Evolutionary conservation across 2,888 invertebrate species (phyloP), one percentile per base, ranked within the genome.

Genomic region (Eudemis profundana): DNA sequence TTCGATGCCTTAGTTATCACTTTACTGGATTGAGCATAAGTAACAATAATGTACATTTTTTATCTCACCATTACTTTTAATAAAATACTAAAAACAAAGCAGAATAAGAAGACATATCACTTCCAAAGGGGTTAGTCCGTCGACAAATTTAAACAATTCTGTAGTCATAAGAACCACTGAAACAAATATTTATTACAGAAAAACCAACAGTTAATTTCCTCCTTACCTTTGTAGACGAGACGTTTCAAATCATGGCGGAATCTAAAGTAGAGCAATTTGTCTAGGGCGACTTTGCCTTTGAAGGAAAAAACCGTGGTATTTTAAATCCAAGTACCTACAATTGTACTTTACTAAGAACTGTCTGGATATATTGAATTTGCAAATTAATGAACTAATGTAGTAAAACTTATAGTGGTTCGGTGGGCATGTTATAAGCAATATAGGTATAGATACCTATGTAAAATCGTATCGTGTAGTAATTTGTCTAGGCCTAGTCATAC

Each of bases 161-260:
- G 77, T 79, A 76, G 72, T 74, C 73, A 68, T 66, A 57, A 57
- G 36, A 57, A 71, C 77, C 76, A 70, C 78, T 73, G 71, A 75
- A 73, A 77, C 78, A 83, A 84, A 82, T 81, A 82, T 82, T 82
- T 82, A 78, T 75, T 72, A 72, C 70, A 66, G 46, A 57, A 73
- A 70, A 82, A 78, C 76, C 77, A 78, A 79, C 78, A 75, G 70
- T 77, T 75, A 78, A 72, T 72, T 76, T 68, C 66, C 66, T 65
- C 74, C 74, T 68, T 74, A 46, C 73, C 72, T 77, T 75, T 75
- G 73, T 70, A 72, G 72, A 71, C 70, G 69, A 65, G 67, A 70
- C 68, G 70, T 70, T 70, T 70, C 12, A 72, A 78, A 75, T 76
- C 72, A 72, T 71, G 66, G 70, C 49, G 40, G 68, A 68, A 65